These are phyloP conservation scores for Gambusia affinis DNA, from an alignment of 2,113 vertebrate genomes.

Conservation along the genomic window DNA sequence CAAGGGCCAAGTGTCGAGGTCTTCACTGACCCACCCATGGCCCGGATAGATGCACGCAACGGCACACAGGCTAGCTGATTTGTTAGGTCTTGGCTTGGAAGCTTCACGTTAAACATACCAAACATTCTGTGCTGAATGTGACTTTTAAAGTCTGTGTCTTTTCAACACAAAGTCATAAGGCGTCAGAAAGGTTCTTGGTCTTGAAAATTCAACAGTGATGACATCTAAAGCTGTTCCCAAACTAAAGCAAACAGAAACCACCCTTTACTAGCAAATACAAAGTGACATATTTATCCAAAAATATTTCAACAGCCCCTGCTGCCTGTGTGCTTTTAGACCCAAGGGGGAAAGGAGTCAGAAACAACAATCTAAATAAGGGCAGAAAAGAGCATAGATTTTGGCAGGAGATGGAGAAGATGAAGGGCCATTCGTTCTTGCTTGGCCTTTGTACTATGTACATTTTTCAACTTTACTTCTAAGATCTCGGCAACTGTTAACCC, in stretches of 20 bases:
- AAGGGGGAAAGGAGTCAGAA: conserved; percentile 1
- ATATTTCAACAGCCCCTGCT: conserved; percentile 36
- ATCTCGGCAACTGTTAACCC: conserved; percentile 71
- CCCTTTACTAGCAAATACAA: conserved; percentile 38
- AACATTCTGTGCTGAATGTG: conserved; percentile 40
- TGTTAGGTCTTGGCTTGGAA: conserved; percentile 60
- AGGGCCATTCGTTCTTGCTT: neutral
- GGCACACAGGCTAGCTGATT: conserved; percentile 51
- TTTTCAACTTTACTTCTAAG: conserved; percentile 61
- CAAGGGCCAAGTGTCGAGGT: conserved; percentile 62
- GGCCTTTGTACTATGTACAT: conserved; percentile 36
- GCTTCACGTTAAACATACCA: conserved; percentile 62
- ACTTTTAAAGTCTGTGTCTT: neutral
- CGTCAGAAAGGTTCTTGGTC: conserved; percentile 52
- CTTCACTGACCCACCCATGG: conserved; percentile 54
- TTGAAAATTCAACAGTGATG: conserved; percentile 45
- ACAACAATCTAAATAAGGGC: conserved; percentile 19
- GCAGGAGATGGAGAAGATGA: neutral
- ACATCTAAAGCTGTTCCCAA: conserved; percentile 35
- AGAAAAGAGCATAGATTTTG: conserved; percentile 12
- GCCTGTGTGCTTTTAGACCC: conserved; percentile 34
- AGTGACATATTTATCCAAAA: conserved; percentile 53
- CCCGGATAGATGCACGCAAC: conserved; percentile 62
- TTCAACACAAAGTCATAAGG: conserved; percentile 23
- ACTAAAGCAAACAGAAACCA: conserved; percentile 47